phyloP scores from a whole-genome alignment of 2,797 vertebrate species.

The Coendou prehensilis region DNA sequence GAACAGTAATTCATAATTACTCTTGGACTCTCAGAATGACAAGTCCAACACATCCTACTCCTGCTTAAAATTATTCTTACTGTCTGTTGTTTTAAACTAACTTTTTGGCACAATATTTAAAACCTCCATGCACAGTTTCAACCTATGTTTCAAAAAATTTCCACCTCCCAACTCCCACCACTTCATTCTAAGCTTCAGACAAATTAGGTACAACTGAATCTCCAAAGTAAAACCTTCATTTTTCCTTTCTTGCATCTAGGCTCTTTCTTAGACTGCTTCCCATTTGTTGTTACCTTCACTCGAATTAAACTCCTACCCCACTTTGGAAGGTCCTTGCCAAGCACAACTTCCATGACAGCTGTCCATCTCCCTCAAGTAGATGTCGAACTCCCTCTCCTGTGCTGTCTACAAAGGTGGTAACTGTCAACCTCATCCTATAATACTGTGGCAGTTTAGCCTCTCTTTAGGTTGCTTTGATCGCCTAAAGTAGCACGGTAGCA shows the following conservation, averaged over 20 bases:
- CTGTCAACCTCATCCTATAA: background rate
- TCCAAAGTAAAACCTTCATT: background rate
- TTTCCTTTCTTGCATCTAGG: background rate
- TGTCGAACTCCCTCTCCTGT: background rate
- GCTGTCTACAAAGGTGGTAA: background rate
- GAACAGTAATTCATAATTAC: background rate
- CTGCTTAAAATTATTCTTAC: conserved; percentile 3
- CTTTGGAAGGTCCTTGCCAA: background rate
- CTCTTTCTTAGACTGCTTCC: background rate
- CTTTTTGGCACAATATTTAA: background rate
- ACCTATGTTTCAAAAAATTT: background rate
- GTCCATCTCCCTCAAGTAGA: background rate
- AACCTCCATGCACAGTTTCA: background rate
- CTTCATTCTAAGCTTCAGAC: background rate
- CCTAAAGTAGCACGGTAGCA: background rate
- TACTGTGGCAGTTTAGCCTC: background rate
- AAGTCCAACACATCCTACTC: background rate
- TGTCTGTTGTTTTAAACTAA: background rate
- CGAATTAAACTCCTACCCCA: background rate
- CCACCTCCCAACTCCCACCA: no score
- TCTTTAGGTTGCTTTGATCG: background rate
- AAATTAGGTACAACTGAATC: background rate
- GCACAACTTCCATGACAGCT: background rate
- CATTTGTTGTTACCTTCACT: background rate
- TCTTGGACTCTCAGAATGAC: background rate